These are phyloP conservation scores for Distichodus sexfasciatus DNA, from an alignment of 2,797 vertebrate species.

Conservation along the genomic window DNA sequence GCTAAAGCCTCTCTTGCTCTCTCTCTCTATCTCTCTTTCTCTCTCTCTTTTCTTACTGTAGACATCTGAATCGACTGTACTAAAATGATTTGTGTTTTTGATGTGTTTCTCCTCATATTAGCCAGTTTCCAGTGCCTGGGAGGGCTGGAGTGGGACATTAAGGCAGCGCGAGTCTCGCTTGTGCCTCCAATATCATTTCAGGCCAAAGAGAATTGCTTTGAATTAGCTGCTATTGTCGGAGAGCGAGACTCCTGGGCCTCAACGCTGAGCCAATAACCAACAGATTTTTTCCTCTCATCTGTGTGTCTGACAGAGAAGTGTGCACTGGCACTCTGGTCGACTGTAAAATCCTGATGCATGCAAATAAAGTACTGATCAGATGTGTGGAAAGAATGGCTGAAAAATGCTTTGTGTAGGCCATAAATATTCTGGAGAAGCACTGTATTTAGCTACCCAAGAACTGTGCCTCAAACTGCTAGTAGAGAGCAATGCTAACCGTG, in stretches of 20 bases:
- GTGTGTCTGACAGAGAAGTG: not conserved
- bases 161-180: slow-evolving; percentile 52
- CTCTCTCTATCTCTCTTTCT: slow-evolving; percentile 59
- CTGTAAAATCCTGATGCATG: not conserved
- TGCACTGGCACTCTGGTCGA: not conserved
- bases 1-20: slow-evolving; percentile 50
- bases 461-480: too few relatives aligned
- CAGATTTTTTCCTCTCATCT: not conserved
- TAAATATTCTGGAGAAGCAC: too few relatives aligned
- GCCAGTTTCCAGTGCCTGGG: slow-evolving; percentile 57
- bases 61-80: slow-evolving; percentile 28
- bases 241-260: slow-evolving; percentile 38
- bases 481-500: too few relatives aligned
- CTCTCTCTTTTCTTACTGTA: slow-evolving; percentile 52
- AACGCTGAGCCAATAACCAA: slow-evolving; percentile 24
- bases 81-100: slow-evolving; percentile 56
- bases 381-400: too few relatives aligned
- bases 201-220: slow-evolving; percentile 65
- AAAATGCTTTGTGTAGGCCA: too few relatives aligned
- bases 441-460: too few relatives aligned
- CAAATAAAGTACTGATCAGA: not conserved
- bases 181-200: slow-evolving; percentile 61
- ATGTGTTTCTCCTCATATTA: slow-evolving; percentile 31
- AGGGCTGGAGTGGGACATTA: slow-evolving; percentile 58
- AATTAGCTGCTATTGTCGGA: slow-evolving; percentile 57